Base-by-base conservation (phyloP, 2,888 invertebrate genomes). In the Ametastegia equiseti region DNA sequence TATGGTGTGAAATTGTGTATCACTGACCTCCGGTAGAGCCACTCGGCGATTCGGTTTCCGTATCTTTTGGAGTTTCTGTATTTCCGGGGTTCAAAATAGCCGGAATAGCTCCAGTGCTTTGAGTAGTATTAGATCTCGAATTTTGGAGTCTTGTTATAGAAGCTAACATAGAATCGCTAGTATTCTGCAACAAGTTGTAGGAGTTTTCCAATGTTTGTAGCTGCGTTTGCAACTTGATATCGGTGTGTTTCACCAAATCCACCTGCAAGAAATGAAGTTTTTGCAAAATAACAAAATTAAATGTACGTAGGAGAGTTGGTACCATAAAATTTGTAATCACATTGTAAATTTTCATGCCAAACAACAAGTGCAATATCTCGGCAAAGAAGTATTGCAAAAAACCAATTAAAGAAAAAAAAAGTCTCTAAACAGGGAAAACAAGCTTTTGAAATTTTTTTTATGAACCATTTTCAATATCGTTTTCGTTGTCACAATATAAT, bases 151-250 rank as follows among this genome's bases (percentile, higher is more conserved):
- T 81, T 27, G 80, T 19, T 39, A 85, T 80, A 63, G 85, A 84
- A 33, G 84, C 73, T 39, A 83, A 73, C 67, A 88, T 83, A 42
- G 84, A 73, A 50, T 82, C 84, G 15, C 87, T 88, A 2, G 88
- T 87, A 82, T 87, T 90, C 73, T 86, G 87, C 54, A 89, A 77
- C 60, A 65, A 73, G 57, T 81, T 86, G 50, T 89, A 89, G 6
- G 85, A 84, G 54, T 88, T 84, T 63, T 90, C 88, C 80, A 90
- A 82, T 69, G 86, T 84, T 15, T 87, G 86, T 23, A 89, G 60
- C 80, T 84, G 87, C 27, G 83, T 77, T 5, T 73, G 84, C 15
- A 89, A 73, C 50, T 86, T 85, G 0, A 82, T 50, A 4, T 88
- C 85, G 3, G 81, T 83, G 5, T 83, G 84, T 47, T 82, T 86